Evolutionary conservation across 2,797 vertebrate genomes (phyloP).

Genomic region (Gymnodraco acuticeps): DNA sequence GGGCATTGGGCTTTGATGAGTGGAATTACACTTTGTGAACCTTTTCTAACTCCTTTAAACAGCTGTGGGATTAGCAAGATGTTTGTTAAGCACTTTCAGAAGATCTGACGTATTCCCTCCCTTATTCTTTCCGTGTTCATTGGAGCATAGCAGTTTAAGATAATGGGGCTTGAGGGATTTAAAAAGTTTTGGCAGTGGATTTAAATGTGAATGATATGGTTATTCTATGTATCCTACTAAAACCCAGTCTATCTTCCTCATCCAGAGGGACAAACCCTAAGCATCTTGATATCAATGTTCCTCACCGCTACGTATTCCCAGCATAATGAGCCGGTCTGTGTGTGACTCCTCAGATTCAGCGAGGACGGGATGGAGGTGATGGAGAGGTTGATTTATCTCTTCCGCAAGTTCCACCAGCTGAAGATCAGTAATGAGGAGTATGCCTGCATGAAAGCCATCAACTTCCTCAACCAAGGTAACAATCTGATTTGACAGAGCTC

Average conservation of each 20-base stretch:
- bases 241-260: not conserved
- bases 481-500: not conserved
- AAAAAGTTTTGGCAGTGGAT: constrained; percentile 15
- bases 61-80: constrained; percentile 74
- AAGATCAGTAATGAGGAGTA: constrained; percentile 99
- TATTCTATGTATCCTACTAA: not conserved
- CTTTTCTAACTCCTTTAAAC: constrained; percentile 35
- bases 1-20: constrained; percentile 47
- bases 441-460: constrained; percentile 99
- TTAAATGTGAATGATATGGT: constrained; percentile 14
- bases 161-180: constrained; percentile 37
- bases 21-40: constrained; percentile 46
- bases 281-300: not conserved
- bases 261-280: not conserved
- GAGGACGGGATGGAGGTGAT: constrained; percentile 99
- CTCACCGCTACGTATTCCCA: not conserved
- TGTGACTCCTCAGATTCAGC: constrained; percentile 88
- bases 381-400: constrained; percentile 97
- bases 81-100: constrained; percentile 29
- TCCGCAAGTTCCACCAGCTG: constrained; percentile 95
- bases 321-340: not conserved
- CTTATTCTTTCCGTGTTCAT: constrained; percentile 36
- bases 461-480: constrained; percentile 99
- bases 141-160: constrained; percentile 46
- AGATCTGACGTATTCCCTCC: constrained; percentile 50